A percentile compares a stretch with the other conserved stretches of the same genome.
phyloP scores from a whole-genome alignment of 64 coral and sea anemone species.

The Montipora cactus region DNA sequence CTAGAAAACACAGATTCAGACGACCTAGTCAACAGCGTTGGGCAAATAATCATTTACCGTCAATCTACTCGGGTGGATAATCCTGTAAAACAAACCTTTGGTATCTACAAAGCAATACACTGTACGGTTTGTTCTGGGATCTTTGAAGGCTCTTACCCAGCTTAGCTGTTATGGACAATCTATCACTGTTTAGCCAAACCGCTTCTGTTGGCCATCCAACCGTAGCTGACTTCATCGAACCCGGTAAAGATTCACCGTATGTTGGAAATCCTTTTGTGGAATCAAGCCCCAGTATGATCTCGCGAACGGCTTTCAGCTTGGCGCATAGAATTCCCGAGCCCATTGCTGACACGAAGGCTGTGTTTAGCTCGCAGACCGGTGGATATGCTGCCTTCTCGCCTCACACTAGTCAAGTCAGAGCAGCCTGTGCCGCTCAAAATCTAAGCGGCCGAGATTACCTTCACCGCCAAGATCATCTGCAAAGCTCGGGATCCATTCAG shows the following conservation, averaged over 20 bases:
- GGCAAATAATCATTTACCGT: constrained; percentile 67
- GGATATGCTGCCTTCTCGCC: constrained; percentile 61
- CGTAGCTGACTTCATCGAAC: constrained; percentile 59
- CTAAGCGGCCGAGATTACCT: constrained; percentile 39
- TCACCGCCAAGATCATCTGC: constrained; percentile 50
- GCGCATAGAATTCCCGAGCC: constrained; percentile 65
- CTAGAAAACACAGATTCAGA: constrained; percentile 77
- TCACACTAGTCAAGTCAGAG: constrained; percentile 62
- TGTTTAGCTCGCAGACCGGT: constrained; percentile 39
- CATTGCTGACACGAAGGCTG: constrained; percentile 54
- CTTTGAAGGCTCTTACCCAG: constrained; percentile 1
- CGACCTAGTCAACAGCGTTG: constrained; percentile 55
- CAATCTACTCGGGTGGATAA: constrained; percentile 65
- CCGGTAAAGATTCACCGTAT: constrained; percentile 71
- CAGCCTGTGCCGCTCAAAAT: constrained; percentile 63
- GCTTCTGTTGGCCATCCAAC: constrained; percentile 67
- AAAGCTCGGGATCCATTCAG: constrained; percentile 21
- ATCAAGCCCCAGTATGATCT: constrained; percentile 61
- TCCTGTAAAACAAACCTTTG: constrained; percentile 39
- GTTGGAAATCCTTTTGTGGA: constrained; percentile 60
- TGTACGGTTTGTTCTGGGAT: constrained; percentile 19
- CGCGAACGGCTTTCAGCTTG: constrained; percentile 61
- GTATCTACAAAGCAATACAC: constrained; percentile 22
- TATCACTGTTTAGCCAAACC: constrained; percentile 65
- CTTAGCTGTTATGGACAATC: constrained; percentile 71